Evolutionary conservation across 2,888 invertebrate genomes (phyloP).

Genomic region (Parascotia fuliginaria): DNA sequence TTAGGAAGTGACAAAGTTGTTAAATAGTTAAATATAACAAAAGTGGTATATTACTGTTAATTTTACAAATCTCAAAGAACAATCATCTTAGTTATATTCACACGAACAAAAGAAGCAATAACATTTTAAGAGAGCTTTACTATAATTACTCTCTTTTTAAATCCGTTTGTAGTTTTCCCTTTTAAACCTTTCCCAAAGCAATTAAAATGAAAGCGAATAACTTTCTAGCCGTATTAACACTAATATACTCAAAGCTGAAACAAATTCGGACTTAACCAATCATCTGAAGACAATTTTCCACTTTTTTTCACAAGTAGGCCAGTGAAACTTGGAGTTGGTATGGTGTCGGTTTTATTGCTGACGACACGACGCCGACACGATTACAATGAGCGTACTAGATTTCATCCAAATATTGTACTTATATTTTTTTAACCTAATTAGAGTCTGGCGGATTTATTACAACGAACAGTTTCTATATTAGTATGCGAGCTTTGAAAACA

Average conservation of each 20-base stretch:
- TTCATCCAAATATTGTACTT: too few relatives aligned
- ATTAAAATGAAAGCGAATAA: constrained; percentile 8
- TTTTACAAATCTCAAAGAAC: background rate
- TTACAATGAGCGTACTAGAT: too few relatives aligned
- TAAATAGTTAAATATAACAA: too few relatives aligned
- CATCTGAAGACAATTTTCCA: constrained; percentile 46
- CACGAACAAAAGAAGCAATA: background rate
- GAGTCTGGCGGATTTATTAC: too few relatives aligned
- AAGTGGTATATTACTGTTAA: too few relatives aligned
- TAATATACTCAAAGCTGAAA: constrained; percentile 18
- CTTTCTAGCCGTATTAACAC: constrained; percentile 8
- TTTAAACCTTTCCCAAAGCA: constrained; percentile 6
- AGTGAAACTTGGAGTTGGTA: constrained; percentile 30
- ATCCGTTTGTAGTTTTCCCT: constrained; percentile 2
- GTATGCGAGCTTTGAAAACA: too few relatives aligned
- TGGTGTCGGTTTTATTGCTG: constrained; percentile 1
- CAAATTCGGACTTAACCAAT: constrained; percentile 21
- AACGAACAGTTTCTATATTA: too few relatives aligned
- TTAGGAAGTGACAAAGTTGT: too few relatives aligned
- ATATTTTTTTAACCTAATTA: too few relatives aligned
- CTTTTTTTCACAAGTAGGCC: constrained; percentile 61
- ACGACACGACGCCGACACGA: constrained; percentile 11
- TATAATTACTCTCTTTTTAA: background rate
- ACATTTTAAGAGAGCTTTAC: background rate
- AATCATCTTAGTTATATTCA: background rate